These are phyloP conservation scores for Epiblema foenella DNA, from an alignment of 2,888 invertebrate species.

Conservation along the genomic window DNA sequence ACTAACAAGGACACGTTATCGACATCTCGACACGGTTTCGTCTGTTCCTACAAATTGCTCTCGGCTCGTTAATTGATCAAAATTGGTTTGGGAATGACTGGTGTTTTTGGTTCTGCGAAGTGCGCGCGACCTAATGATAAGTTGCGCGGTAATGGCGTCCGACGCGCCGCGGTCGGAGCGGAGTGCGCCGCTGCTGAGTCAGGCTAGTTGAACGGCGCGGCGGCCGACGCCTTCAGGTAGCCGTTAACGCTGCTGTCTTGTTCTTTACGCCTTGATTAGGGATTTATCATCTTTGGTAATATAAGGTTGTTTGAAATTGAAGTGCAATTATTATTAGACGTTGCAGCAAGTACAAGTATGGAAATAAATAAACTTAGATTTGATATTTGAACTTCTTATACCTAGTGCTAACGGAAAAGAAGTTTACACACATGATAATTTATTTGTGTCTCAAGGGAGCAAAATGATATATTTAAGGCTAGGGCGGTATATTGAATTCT, in stretches of 20 bases:
- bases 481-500: too few relatives aligned
- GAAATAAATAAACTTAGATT: neutral
- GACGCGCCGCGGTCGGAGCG: conserved; percentile 53
- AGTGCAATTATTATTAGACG: conserved; percentile 17
- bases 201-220: conserved; percentile 73
- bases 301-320: conserved; percentile 20
- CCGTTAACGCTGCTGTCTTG: conserved; percentile 55
- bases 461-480: too few relatives aligned
- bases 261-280: conserved; percentile 45
- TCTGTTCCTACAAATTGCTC: conserved; percentile 73
- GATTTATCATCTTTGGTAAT: conserved; percentile 38
- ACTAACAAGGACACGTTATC: conserved; percentile 74
- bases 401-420: too few relatives aligned
- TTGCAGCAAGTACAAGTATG: neutral
- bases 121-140: conserved; percentile 76
- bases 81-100: conserved; percentile 74
- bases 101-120: conserved; percentile 77
- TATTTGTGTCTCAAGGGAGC: too few relatives aligned
- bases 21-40: conserved; percentile 72
- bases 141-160: conserved; percentile 67
- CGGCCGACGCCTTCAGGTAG: conserved; percentile 67
- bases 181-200: conserved; percentile 77
- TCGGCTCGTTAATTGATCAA: conserved; percentile 75
- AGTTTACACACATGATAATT: too few relatives aligned
- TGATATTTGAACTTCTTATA: neutral